Evolutionary conservation across 2,888 invertebrate species (phyloP), one percentile per base, ranked within the genome.

Genomic region (Oxycera nigricornis): DNA sequence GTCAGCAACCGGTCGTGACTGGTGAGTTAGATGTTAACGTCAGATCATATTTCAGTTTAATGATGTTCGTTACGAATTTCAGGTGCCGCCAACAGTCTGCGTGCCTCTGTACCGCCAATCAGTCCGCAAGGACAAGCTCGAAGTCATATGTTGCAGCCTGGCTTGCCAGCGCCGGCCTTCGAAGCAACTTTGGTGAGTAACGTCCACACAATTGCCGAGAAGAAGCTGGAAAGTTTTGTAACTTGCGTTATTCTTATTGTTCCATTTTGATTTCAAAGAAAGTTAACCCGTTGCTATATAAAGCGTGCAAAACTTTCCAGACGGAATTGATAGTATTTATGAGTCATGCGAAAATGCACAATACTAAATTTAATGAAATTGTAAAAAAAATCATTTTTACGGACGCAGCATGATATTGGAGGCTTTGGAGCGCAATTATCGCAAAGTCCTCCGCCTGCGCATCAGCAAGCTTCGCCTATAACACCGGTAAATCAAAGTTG

Each of bases 381-480:
- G n/a, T n/a, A n/a, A n/a, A n/a, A n/a, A n/a, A n/a, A n/a, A n/a
- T n/a, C n/a, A 46, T 46, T 14, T 11, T 46, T 46, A 30, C 41
- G 85, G 84, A 85, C 81, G 84, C 89, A 91, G 91, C 90, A 88
- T 83, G 89, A 89, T 80, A 86, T 89, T 79, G 82, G 84, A 77
- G 83, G 80, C 52, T 85, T 83, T 80, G 80, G 79, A 78, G 79
- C 79, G 74, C 81, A 82, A 74, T 82, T 87, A 82, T 83, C 88
- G 81, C 90, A 92, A 87, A 92, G 92, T 85, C 94, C 93, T 82
- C 94, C 94, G 82, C 94, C 94, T 83, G 94, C 94, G 80, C 94
- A 94, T 86, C 94, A 93, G 88, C 93, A 91, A 85, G 89, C 88
- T 83, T 90, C 91, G 82, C 91, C 91, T 80, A 89, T 91, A 83